Evolutionary conservation across 2,888 invertebrate species (phyloP).

Genomic region (Abscondita cerata): DNA sequence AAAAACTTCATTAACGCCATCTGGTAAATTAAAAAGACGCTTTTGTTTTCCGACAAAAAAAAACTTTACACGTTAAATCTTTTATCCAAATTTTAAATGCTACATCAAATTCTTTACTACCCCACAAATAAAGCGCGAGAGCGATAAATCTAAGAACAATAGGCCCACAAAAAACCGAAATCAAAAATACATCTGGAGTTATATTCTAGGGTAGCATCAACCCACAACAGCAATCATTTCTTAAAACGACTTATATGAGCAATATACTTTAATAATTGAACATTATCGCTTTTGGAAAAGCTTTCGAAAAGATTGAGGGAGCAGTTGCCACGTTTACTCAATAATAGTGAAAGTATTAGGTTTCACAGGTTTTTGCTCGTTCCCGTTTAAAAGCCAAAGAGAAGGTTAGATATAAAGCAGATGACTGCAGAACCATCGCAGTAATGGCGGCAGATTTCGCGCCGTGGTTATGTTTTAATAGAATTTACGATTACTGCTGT

Average conservation of each 20-base stretch:
- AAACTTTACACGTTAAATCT: background rate
- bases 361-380: constrained; percentile 36
- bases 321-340: constrained; percentile 40
- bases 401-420: constrained; percentile 56
- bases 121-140: constrained; percentile 10
- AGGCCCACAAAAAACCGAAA: constrained; percentile 49
- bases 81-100: constrained; percentile 1
- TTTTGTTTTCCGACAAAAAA: background rate
- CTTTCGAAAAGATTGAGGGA: constrained; percentile 60
- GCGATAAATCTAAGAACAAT: constrained; percentile 48
- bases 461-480: constrained; percentile 63
- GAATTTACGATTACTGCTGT: constrained; percentile 61
- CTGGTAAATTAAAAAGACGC: constrained; percentile 4
- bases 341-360: constrained; percentile 35
- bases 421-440: constrained; percentile 57
- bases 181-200: constrained; percentile 56
- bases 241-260: constrained; percentile 60
- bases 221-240: constrained; percentile 54
- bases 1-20: constrained; percentile 1
- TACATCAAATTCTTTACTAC: constrained; percentile 6
- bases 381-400: constrained; percentile 32
- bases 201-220: constrained; percentile 40
- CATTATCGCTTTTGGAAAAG: constrained; percentile 58
- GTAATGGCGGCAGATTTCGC: constrained; percentile 62
- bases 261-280: constrained; percentile 61